Evolutionary conservation across 2,797 vertebrate species (phyloP), one percentile per base, ranked within the genome.

Genomic region (Tarsius wallacei): DNA sequence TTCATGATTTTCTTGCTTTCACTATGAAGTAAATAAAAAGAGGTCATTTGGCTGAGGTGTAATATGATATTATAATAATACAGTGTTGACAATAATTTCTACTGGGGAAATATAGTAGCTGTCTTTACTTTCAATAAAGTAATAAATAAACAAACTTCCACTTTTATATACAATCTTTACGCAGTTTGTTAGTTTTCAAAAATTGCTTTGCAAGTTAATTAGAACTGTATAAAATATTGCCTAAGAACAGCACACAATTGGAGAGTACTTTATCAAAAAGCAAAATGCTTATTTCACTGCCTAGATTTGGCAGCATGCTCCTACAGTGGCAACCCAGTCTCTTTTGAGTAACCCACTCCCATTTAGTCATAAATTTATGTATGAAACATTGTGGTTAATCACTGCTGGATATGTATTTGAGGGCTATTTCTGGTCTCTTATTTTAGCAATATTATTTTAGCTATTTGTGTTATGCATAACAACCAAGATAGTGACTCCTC

Each of bases 121-220:
- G 5, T 55, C 84, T 85, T 57, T 31, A 53, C n/a, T 76, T 88
- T 74, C 63, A 85, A 31, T 28, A 61, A 82, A 89, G 63, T 78
- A 70, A 90, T 86, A 88, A 92, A 78, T 47, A 87, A 33, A 19
- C 28, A 84, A 64, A 87, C 57, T 93, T 76, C 15, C 16, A 71
- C 61, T 85, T 42, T 94, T 64, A 68, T 9, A 57, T 31, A 74
- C 17, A 88, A 10, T 81, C 42, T 87, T 91, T 86, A n/a, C 47
- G 91, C 10, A 53, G 53, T 91, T 83, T 82, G 51, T 73, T 92
- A 15, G 7, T 71, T 91, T 90, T 64, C 86, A 55, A 64, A 88
- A 94, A 91, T 81, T 61, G 28, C 64, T 73, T 94, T n/a, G 47
- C 66, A 86, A 94, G 21, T 90, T 70, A 55, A 95, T 80, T 80